Evolutionary conservation across 1,140 invertebrate species (phyloP), one percentile per base, ranked within the genome.

Genomic region (Procambarus virginalis): DNA sequence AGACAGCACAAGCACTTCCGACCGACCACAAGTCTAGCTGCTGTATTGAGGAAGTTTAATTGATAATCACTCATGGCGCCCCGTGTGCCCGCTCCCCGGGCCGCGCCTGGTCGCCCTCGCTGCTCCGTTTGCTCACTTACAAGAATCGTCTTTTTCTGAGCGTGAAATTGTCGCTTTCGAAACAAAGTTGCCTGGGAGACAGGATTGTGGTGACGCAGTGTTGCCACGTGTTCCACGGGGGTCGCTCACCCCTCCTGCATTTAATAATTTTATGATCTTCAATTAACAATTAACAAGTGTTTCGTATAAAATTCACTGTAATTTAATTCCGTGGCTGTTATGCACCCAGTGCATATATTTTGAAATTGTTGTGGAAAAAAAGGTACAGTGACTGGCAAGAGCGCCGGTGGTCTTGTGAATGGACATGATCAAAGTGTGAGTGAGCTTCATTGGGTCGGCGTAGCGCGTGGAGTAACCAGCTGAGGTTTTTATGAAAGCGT

Each of bases 1-100:
- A 34, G 34, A 34, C 34, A 34, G 34, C 34, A 34, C 34, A 34
- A 34, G 34, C 34, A 46, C 17, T 10, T 51, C 14, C 6, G 20
- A 78, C 10, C 76, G 45, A 51, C 45, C 76, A 49, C 76, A 84
- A 84, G 64, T 84, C 68, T 14, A 51, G 68, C n/a, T 51, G 46
- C 46, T 48, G 82, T 84, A 75, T 64, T 84, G 82, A 84, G 68
- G 48, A 84, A 84, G 82, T 84, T 84, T 84, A 84, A 84, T 84
- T 84, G 70, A 70, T 64, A 76, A 84, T 84, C 82, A 68, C 80
- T 82, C 58, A 34, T 68, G 60, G 58, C 45, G 51, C 68, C 2
- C 58, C 60, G 5, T 22, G 17, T 9, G 34, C 34, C 55, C 34
- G 68, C 80, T 64, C 80, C 22, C 80, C 1, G 58, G 10, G 2